These are phyloP conservation scores for Brachionus sp. DNA, from an alignment of 1,140 invertebrate species.

Conservation along the genomic window DNA sequence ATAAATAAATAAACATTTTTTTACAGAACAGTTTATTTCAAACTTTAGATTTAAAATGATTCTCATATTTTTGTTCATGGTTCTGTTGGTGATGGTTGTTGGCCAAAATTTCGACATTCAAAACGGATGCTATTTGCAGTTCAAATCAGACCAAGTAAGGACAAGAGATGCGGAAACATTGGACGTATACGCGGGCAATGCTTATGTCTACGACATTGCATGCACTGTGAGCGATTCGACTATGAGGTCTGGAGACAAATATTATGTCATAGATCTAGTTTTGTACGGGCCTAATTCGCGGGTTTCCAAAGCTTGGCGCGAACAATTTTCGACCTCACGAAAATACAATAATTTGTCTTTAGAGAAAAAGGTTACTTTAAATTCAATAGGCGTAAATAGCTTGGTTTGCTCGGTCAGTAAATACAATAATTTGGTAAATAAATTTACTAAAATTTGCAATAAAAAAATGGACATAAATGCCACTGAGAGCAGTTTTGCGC, in stretches of 20 bases:
- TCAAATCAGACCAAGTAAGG: neutral
- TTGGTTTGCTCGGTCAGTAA: slow-evolving; percentile 36
- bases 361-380: neutral
- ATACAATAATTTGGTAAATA: slow-evolving; percentile 26
- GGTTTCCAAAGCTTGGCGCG: slow-evolving; percentile 26
- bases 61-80: neutral
- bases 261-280: slow-evolving; percentile 31
- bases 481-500: neutral
- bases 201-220: neutral
- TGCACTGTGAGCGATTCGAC: neutral
- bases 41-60: slow-evolving; percentile 14
- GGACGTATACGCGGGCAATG: neutral
- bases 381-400: neutral
- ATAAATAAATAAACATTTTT: neutral
- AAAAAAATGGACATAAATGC: slow-evolving; percentile 23
- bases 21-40: neutral
- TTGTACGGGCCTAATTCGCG: slow-evolving; percentile 23
- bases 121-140: neutral
- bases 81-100: neutral
- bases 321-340: neutral
- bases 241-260: slow-evolving; percentile 26
- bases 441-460: slow-evolving; percentile 38
- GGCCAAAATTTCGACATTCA: neutral
- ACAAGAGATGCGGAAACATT: neutral
- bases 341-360: neutral